phyloP scores from a whole-genome alignment of 2,797 vertebrate genomes.

The Masticophis lateralis region DNA sequence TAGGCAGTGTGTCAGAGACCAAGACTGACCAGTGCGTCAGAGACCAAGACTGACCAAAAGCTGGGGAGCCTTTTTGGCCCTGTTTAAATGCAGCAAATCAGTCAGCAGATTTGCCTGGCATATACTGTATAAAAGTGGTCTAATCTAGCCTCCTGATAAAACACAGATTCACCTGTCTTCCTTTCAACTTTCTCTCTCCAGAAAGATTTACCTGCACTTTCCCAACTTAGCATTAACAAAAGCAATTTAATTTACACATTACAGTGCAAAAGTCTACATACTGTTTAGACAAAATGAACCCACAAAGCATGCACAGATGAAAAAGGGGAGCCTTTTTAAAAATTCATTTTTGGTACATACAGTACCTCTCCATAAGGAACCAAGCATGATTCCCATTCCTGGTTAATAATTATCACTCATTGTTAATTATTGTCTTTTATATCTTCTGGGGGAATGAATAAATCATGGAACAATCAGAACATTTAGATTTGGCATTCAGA shows the following conservation, averaged over 20 bases:
- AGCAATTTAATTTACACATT: not conserved
- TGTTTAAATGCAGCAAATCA: not conserved
- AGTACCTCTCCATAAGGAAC: not conserved
- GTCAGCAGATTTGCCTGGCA: not conserved
- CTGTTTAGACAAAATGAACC: not conserved
- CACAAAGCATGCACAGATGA: not conserved
- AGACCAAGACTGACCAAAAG: not conserved
- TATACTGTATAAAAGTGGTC: not conserved
- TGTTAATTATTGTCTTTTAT: slow-evolving; percentile 59
- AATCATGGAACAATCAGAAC: not conserved
- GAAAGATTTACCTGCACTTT: too few relatives aligned
- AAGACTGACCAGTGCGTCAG: not conserved
- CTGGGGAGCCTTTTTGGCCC: not conserved
- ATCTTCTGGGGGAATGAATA: slow-evolving; percentile 48
- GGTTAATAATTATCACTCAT: slow-evolving; percentile 60
- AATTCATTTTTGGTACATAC: not conserved
- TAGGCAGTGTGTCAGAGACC: not conserved
- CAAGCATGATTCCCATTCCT: slow-evolving; percentile 30
- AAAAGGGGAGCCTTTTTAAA: not conserved
- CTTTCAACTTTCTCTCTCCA: not conserved
- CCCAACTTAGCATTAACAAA: not conserved
- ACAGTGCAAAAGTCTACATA: not conserved
- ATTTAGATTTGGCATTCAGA: not conserved
- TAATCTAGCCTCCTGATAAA: not conserved
- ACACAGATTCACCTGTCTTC: not conserved